Base-by-base conservation (phyloP, 2,888 invertebrate genomes). In the Galerucella pusilla region DNA sequence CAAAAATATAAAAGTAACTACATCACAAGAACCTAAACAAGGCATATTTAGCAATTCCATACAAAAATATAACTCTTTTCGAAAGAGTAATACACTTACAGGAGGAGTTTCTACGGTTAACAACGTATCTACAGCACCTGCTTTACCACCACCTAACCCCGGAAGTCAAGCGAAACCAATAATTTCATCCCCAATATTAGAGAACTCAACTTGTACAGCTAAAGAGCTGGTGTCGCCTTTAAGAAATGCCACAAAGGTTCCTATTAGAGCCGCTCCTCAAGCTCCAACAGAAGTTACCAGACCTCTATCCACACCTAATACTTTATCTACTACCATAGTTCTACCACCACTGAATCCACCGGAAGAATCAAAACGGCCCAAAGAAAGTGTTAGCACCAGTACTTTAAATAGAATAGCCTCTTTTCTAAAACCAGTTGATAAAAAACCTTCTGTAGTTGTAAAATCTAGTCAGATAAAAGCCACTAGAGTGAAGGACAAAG, bases 171-270 rank as follows among this genome's bases (percentile, higher is more conserved):
- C 92, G 0, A 90, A 95, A 79, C 95, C 95, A 0, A 90, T 94
- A 11, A 96, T 96, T 79, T 95, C 95, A 9, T 93, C 93, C 77
- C 96, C 96, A 0, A 94, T 95, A 68, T 87, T 96, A 69, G 94
- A 95, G 85, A 92, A 93, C 2, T 96, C 96, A 0, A 96, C 96
- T 0, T 94, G 94, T 80, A 92, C 94, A 0, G 94, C 94, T 0
- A 93, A 94, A 82, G 94, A 94, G 81, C 84, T 94, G 10, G 90
- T 93, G 63, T 91, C 92, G 0, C 92, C 93, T 0, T 88, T 92
- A 49, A 90, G 91, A 83, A 86, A 88, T 77, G 91, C 91, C 71
- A 91, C 92, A 0, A 89, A 91, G 76, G 89, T 91, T 0, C 92
- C 93, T 0, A 75, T 88, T 0, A 88, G 93, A 76, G 88, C 92